These are phyloP conservation scores for Acanthiza pusilla DNA, from an alignment of 2,797 vertebrate genomes.

Conservation along the genomic window DNA sequence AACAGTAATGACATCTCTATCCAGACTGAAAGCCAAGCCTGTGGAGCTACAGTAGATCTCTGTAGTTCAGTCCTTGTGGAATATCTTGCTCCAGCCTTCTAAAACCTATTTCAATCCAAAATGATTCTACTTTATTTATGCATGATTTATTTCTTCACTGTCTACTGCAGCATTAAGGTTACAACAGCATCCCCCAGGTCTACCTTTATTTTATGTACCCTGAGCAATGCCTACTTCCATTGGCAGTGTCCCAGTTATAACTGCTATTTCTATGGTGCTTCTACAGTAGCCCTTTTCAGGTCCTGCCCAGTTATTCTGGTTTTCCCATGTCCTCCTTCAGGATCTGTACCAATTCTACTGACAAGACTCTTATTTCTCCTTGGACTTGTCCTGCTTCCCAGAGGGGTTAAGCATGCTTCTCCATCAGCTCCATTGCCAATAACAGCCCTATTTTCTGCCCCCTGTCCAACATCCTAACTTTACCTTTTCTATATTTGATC, in stretches of 20 bases:
- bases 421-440: neutral
- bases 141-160: neutral
- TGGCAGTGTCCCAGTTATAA: conserved; percentile 4
- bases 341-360: neutral
- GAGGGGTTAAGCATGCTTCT: neutral
- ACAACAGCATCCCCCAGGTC: neutral
- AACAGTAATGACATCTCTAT: neutral
- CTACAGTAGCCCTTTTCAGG: neutral
- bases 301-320: conserved; percentile 34
- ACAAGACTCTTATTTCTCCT: neutral
- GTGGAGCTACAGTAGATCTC: neutral
- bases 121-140: neutral
- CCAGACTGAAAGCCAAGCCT: neutral
- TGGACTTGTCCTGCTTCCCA: neutral
- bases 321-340: conserved; percentile 49
- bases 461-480: neutral
- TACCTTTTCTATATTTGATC: conserved; percentile 1
- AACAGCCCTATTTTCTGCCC: neutral
- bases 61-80: neutral
- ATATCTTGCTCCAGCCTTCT: neutral
- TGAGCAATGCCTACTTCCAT: neutral
- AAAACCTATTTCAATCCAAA: neutral
- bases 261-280: conserved; percentile 13
- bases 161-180: neutral
- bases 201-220: neutral